Base-by-base conservation (phyloP, 2,888 invertebrate species). In the Choristoneura rosaceana region DNA sequence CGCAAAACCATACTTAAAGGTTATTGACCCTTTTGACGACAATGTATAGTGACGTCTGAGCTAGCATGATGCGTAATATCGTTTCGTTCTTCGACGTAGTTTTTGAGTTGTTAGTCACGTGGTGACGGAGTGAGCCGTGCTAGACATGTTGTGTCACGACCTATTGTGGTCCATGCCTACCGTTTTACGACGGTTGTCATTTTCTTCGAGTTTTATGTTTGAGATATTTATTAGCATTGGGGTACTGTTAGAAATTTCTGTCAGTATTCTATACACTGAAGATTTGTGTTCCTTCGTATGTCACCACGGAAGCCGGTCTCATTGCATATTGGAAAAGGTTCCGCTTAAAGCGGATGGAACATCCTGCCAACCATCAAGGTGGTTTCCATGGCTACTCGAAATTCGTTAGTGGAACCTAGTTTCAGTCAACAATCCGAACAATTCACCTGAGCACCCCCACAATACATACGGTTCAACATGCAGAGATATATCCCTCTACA, bases 21-120 rank as follows among this genome's bases (percentile, higher is more conserved):
- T 33, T 38, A 50, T 34, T 58, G 38, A 71, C 62, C 55, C 38
- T 55, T 9, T 25, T 33, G 61, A 43, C 52, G 70, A 52, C 60
- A 43, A 66, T 33, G 59, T 34, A 5, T 34, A 17, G 45, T 62
- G 62, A 67, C 70, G 60, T 43, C 41, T 10, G 15, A 8, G 5
- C 60, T 68, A 17, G 41, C 43, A 64, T 61, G 50, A 61, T 59
- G 58, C 25, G 64, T 64, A 9, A 60, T 41, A 25, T 47, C 60
- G 61, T 34, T 14, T 10, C 4, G 17, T 45, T n/a, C 3, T 45
- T 25, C 25, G 50, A n/a, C 60, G 10, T 45, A 45, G 61, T 25
- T 25, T 12, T 25, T 25, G 25, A 33, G 14, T 45, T 33, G 45
- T 25, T 45, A 14, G 41, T 55, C 62, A 62, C 43, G 25, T 62